Base-by-base conservation (phyloP, 2,797 vertebrate genomes). In the Leucoraja ocellata region DNA sequence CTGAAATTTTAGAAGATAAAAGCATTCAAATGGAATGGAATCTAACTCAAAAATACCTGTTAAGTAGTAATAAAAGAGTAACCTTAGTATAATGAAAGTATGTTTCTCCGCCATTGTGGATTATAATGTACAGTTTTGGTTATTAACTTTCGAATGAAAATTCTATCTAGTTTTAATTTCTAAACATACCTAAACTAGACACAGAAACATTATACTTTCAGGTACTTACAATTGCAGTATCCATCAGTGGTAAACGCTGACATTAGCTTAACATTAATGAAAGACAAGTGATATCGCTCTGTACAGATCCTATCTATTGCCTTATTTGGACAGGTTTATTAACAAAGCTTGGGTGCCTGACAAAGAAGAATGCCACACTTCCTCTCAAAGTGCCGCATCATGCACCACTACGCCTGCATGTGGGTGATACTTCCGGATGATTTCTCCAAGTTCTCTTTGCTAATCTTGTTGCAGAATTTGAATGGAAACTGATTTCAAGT, bases 251-350 rank as follows among this genome's bases (percentile, higher is more conserved):
- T 74, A 73, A 92, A 54, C 39, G 71, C 68, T 36, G n/a, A 76
- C 23, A 92, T 46, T 92, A 36, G 65, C 84, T 68, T 88, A 68
- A 74, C 71, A 21, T 63, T 36, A 88, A 68, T 88, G 84, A 92
- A 92, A 76, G 39, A 71, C 71, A 92, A 92, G 16, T 92, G 11
- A 76, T 76, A 21, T 92, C 39, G 13, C 39, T 54, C 71, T 76
- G 9, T 74, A 73, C 18, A 91, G 90, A 25, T 91, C 68, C 21
- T 36, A 91, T 91, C 68, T 74, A 91, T 92, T 71, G 73, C 90
- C 90, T 92, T 92, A 92, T 92, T 74, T 92, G 90, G 90, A 54
- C 25, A 92, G 90, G 36, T 92, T 76, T 54, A 92, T 46, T n/a
- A 76, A 76, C 90, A 92, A 92, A 54, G 46, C 84, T 91, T 92